Percentiles rank a stretch among this genome's conserved stretches.
Conservation (phyloP, 2,113 vertebrate species). For the Heliornis fulica region DNA sequence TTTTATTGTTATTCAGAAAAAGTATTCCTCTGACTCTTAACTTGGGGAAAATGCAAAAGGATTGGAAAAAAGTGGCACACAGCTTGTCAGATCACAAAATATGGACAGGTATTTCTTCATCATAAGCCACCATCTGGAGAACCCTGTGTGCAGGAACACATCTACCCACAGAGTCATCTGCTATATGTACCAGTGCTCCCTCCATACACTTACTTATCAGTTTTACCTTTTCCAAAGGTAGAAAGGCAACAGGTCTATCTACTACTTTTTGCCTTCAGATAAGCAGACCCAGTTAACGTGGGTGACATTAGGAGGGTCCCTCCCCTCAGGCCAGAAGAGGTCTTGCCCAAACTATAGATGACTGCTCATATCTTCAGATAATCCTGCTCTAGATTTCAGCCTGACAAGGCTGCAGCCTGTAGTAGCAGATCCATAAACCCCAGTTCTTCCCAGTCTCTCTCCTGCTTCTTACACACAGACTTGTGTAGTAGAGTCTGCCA, state of each 20-base stretch:
- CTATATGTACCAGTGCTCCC: not conserved
- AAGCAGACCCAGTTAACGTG: not conserved
- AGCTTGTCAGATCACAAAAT: not conserved
- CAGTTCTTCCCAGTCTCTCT: not conserved
- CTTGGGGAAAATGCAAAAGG: not conserved
- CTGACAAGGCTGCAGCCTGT: not conserved
- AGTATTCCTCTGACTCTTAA: not conserved
- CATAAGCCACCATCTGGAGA: not conserved
- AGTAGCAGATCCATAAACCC: not conserved
- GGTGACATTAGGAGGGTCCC: accelerated
- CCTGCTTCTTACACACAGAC: not conserved
- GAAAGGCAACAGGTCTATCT: not conserved
- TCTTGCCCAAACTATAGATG: not conserved
- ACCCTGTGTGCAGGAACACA: not conserved
- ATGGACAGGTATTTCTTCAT: not conserved
- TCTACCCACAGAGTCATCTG: not conserved
- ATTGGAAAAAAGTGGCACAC: not conserved
- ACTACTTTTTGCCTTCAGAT: not conserved
- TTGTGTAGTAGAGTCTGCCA: not conserved
- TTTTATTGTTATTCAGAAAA: not conserved
- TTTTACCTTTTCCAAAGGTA: not conserved
- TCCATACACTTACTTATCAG: accelerated
- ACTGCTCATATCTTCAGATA: not conserved
- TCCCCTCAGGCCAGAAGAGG: not conserved
- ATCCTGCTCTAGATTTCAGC: not conserved